Percentiles rank a stretch among this genome's conserved stretches.
phyloP scores from a whole-genome alignment of 2,888 invertebrate species.

The Lycia hirtaria region DNA sequence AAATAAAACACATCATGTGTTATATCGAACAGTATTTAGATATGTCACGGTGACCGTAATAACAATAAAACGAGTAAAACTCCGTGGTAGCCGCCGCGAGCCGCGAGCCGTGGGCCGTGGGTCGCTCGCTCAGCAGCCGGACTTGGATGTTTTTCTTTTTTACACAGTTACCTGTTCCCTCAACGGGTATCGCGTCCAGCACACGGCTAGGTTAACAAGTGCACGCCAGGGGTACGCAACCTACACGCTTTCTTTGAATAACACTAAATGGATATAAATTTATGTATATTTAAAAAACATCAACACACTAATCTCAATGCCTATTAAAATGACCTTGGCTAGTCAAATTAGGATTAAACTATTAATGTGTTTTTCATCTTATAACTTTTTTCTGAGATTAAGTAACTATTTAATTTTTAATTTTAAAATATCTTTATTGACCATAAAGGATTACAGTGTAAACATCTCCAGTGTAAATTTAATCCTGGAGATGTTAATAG shows the following conservation, averaged over 20 bases:
- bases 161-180: constrained; percentile 79
- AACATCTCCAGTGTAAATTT: no score
- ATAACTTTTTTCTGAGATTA: no score
- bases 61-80: constrained; percentile 25
- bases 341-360: no score
- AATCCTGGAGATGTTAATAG: no score
- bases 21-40: constrained; percentile 36
- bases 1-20: constrained; percentile 1
- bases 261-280: neutral
- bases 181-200: constrained; percentile 71
- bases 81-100: constrained; percentile 6
- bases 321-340: no score
- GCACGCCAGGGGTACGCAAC: constrained; percentile 70
- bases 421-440: no score
- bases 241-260: constrained; percentile 45
- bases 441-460: no score
- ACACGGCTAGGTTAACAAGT: constrained; percentile 81
- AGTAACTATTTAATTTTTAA: no score
- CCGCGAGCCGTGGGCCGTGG: constrained; percentile 17
- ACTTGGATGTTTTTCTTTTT: constrained; percentile 71
- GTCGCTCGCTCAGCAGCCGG: constrained; percentile 61
- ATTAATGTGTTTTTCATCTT: no score
- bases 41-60: constrained; percentile 40
- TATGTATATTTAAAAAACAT: neutral
- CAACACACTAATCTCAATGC: no score